These are phyloP conservation scores for Pecten maximus DNA, from an alignment of 2,888 invertebrate species.

Conservation along the genomic window DNA sequence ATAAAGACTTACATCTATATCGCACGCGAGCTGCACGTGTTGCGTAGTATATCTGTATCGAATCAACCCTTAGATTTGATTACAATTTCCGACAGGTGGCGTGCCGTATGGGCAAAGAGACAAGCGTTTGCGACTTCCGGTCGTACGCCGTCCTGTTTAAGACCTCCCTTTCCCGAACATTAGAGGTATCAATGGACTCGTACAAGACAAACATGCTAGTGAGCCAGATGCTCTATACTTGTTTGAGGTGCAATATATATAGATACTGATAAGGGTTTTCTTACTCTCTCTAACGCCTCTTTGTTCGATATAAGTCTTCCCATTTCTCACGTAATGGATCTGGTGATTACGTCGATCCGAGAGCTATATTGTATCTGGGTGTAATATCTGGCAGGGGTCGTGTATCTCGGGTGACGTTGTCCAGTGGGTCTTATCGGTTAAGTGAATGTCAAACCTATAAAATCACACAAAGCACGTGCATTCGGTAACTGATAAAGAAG, in stretches of 20 bases:
- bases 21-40: neutral
- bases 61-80: neutral
- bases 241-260: neutral
- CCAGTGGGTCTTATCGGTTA: neutral
- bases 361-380: neutral
- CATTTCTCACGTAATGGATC: neutral
- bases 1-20: neutral
- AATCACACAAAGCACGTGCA: slow-evolving; percentile 7
- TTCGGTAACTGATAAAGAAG: slow-evolving; percentile 1
- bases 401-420: neutral
- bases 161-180: neutral
- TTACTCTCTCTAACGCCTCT: neutral
- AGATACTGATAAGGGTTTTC: neutral
- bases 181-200: neutral
- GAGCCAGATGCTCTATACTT: neutral
- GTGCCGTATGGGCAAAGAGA: neutral
- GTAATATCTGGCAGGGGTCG: neutral
- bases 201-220: neutral
- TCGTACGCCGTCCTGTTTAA: neutral
- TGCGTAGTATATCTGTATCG: neutral
- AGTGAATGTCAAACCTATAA: slow-evolving; percentile 21
- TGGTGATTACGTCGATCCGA: neutral
- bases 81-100: neutral
- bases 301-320: neutral
- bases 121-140: neutral